Evolutionary conservation across 2,888 invertebrate species (phyloP), one percentile per base, ranked within the genome.

Genomic region (Acronicta psi): DNA sequence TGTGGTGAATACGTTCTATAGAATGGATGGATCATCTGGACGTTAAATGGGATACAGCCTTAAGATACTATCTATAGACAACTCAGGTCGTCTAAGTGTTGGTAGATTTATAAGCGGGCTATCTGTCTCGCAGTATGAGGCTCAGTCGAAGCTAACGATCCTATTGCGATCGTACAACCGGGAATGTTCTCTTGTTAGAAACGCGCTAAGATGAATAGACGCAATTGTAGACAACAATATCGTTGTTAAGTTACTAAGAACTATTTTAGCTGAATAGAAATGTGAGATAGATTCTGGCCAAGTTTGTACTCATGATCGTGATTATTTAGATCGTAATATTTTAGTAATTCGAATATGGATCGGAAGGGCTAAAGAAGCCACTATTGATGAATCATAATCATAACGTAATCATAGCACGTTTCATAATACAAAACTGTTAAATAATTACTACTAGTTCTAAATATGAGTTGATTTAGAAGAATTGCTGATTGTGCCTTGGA

Each of bases 71-170:
- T 40, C 40, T 18, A 18, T 29, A 38, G 25, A 56, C 44, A 51
- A 41, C 56, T 18, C 51, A 14, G 42, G 23, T 37, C 51, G 18
- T 62, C 41, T 42, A 36, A n/a, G 36, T 54, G 60, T 45, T 54
- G 17, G 36, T 40, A 34, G 47, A 34, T 38, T 36, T 42, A 31
- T n/a, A 44, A 37, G 41, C 38, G 4, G 18, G 38, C 51, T 29
- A 68, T 68, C 47, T 47, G 23, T 68, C 68, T 59, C 68, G 29
- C 68, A 68, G 70, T 69, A 64, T 68, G 68, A 25, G 69, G 69
- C 57, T 56, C 10, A 6, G 31, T 46, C 17, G 17, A 10, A 41
- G 47, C 47, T 57, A 66, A 66, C 51, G 51, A 62, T 62, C 40
- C 14, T 44, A 34, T 49, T 52, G 57, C 63, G 14, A 5, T 29